Percentiles rank a stretch among this genome's conserved stretches.
Conservation (phyloP, 2,113 vertebrate genomes). For the Equus przewalskii region DNA sequence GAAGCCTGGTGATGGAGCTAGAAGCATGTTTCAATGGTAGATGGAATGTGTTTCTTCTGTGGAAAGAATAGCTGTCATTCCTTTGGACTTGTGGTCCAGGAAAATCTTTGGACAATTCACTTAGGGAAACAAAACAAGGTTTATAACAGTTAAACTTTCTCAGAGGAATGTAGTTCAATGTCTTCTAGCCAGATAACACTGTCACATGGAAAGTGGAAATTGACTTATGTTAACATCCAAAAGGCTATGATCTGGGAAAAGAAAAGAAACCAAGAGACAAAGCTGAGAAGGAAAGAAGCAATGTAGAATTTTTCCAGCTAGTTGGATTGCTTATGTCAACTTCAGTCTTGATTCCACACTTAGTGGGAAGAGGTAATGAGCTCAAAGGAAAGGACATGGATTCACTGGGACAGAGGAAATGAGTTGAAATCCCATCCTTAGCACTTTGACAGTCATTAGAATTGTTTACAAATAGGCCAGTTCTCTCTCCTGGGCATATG, state of each 20-base stretch:
- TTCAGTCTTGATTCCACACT: neutral
- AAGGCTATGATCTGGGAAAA: neutral
- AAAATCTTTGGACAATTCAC: constrained; percentile 63
- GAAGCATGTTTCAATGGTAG: neutral
- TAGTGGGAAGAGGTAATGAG: neutral
- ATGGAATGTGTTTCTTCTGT: constrained; percentile 43
- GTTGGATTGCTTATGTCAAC: neutral
- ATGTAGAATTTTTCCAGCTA: neutral
- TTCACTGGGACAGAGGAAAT: neutral
- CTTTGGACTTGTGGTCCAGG: constrained; percentile 55
- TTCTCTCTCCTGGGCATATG: neutral
- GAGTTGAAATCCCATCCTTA: constrained; percentile 14
- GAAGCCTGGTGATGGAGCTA: neutral
- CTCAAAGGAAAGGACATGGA: neutral
- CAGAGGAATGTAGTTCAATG: neutral
- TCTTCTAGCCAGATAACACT: neutral
- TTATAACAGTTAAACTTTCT: constrained; percentile 32
- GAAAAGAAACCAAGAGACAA: constrained; percentile 47
- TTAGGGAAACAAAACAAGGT: constrained; percentile 44
- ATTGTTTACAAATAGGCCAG: neutral
- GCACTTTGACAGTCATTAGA: neutral
- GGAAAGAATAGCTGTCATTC: constrained; percentile 58
- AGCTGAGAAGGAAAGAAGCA: neutral
- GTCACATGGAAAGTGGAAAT: constrained; percentile 36
- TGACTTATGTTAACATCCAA: constrained; percentile 13